These are phyloP conservation scores for Drosophila mettleri DNA, from an alignment of 2,888 invertebrate genomes.

Conservation along the genomic window DNA sequence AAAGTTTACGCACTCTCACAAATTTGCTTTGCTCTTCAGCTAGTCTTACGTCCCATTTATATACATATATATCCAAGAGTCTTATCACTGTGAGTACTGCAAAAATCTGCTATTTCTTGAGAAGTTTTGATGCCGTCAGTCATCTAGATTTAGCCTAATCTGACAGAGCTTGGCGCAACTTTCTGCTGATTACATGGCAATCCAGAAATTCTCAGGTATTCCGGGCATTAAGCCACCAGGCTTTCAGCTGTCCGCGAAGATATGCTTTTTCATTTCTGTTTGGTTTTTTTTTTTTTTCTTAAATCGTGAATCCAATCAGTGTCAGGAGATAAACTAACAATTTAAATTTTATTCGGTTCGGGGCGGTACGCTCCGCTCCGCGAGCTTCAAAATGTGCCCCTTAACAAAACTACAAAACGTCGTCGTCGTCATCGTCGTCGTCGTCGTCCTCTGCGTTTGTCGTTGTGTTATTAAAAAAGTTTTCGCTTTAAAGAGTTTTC, in stretches of 20 bases:
- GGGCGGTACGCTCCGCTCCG: neutral
- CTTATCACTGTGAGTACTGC: constrained; percentile 1
- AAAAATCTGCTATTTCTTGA: constrained; percentile 6
- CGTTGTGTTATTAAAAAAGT: constrained; percentile 76
- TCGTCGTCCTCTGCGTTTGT: constrained; percentile 27
- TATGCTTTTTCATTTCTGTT: constrained; percentile 14
- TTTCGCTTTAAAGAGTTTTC: constrained; percentile 71
- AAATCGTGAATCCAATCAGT: constrained; percentile 60
- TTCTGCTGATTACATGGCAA: constrained; percentile 45
- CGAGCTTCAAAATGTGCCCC: constrained; percentile 16
- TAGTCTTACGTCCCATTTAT: neutral
- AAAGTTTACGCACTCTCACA: neutral
- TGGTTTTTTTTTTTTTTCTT: neutral
- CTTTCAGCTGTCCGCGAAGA: constrained; percentile 17
- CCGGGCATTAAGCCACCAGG: constrained; percentile 27
- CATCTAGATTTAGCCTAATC: constrained; percentile 14
- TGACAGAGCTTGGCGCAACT: constrained; percentile 12
- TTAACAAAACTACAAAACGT: constrained; percentile 24
- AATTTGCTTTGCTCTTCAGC: neutral
- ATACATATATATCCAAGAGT: neutral
- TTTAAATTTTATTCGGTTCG: constrained; percentile 61
- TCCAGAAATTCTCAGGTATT: constrained; percentile 31
- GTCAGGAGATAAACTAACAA: constrained; percentile 68
- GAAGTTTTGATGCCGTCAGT: constrained; percentile 2
- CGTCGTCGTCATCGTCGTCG: constrained; percentile 27